Conservation (phyloP, 2,888 invertebrate species). For the Lasioglossum villosulum region DNA sequence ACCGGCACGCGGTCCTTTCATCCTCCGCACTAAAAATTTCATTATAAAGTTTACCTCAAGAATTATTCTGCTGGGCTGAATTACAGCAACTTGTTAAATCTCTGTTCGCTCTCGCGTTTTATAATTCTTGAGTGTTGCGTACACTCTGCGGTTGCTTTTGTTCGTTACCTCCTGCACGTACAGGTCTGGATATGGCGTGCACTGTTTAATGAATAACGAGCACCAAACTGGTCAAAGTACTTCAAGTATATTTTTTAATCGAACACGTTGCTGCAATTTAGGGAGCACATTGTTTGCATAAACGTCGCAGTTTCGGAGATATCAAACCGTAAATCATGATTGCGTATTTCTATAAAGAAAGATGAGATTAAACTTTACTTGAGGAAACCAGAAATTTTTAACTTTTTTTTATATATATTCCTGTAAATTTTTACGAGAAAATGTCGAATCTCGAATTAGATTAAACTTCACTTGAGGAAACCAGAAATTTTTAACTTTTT, state of each 20-base stretch:
- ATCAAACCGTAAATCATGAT: neutral
- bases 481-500: no score
- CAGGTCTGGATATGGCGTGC: neutral
- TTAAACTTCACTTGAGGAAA: no score
- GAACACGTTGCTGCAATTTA: neutral
- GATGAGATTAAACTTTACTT: no score
- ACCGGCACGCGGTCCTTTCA: neutral
- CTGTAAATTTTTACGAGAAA: no score
- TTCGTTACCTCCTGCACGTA: neutral
- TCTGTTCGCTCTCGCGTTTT: neutral
- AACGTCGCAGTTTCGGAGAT: neutral
- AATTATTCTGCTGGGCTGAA: slow-evolving; percentile 4
- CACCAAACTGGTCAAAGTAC: neutral
- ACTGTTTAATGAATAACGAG: neutral
- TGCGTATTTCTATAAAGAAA: neutral
- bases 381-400: no score
- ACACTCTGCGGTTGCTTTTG: neutral
- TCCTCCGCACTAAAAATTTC: neutral
- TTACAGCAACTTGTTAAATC: neutral
- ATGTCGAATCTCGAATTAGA: no score
- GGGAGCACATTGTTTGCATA: neutral
- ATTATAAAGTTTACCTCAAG: slow-evolving; percentile 22
- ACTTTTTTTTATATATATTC: no score
- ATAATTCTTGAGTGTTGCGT: neutral
- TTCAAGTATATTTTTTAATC: neutral